A percentile compares a stretch with the other conserved stretches of the same genome.
Conservation (phyloP, 2,113 vertebrate genomes). For the Lagopus muta region DNA sequence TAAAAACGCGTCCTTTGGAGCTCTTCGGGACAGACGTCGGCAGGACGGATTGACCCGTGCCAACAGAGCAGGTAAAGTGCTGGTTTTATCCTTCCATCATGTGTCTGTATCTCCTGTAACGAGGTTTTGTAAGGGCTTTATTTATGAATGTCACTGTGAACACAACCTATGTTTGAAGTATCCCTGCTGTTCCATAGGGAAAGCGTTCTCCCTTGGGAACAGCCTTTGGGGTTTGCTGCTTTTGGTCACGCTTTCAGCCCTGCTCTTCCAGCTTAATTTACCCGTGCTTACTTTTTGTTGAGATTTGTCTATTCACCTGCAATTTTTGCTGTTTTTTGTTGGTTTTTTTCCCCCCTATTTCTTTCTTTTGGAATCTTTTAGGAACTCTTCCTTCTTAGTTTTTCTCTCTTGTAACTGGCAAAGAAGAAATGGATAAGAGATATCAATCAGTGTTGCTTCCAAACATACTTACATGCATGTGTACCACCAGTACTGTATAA, state of each 20-base stretch:
- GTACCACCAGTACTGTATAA: neutral
- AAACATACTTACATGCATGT: rapidly evolving
- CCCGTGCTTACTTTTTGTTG: neutral
- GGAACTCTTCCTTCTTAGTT: neutral
- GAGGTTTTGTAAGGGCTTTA: neutral
- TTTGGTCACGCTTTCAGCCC: neutral
- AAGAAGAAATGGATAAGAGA: neutral
- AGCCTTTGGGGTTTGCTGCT: neutral
- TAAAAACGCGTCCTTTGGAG: conserved; percentile 51
- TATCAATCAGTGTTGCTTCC: rapidly evolving
- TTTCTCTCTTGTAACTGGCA: neutral
- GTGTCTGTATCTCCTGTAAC: rapidly evolving
- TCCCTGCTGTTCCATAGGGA: neutral
- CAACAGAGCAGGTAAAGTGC: neutral
- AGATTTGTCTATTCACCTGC: neutral
- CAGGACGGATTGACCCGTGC: neutral
- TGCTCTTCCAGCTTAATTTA: neutral
- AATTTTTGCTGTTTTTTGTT: neutral
- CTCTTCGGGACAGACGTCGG: neutral
- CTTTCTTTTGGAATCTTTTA: neutral
- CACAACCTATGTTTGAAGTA: neutral
- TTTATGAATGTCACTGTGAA: neutral
- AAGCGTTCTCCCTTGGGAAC: neutral
- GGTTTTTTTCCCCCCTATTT: neutral
- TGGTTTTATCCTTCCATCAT: neutral